Conservation (phyloP, 2,113 vertebrate genomes). For the Choloepus hoffmanni region DNA sequence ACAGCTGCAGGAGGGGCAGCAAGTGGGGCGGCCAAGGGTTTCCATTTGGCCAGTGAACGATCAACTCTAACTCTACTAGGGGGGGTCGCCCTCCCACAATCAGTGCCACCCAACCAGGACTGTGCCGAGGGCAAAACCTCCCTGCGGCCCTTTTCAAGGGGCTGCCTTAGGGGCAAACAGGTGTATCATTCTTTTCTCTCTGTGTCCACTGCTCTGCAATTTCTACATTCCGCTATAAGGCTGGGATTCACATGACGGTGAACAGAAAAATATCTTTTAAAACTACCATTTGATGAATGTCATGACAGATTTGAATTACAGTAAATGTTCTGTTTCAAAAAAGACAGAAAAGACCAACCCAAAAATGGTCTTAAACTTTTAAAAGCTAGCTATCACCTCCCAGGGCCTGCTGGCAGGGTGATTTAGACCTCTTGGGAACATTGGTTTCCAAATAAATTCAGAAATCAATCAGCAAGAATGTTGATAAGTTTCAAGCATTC, state of each 20-base stretch:
- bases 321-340: neutral
- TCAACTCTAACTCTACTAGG: conserved; percentile 65
- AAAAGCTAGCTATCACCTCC: neutral
- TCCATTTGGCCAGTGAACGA: conserved; percentile 67
- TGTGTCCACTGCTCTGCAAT: neutral
- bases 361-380: neutral
- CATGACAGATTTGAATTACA: neutral
- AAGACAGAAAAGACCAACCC: neutral
- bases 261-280: neutral
- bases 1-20: neutral
- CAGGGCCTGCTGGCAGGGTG: neutral
- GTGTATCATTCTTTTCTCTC: neutral
- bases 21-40: neutral
- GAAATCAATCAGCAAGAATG: neutral
- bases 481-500: neutral
- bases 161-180: conserved; percentile 22
- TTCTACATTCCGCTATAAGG: neutral
- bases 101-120: neutral
- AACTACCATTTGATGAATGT: neutral
- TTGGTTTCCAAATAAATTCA: neutral
- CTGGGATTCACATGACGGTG: neutral
- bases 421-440: neutral
- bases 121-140: conserved; percentile 53
- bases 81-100: neutral
- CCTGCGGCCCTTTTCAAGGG: conserved; percentile 66